Base-by-base conservation (phyloP, 2,888 invertebrate genomes). In the Diaphora mendica region DNA sequence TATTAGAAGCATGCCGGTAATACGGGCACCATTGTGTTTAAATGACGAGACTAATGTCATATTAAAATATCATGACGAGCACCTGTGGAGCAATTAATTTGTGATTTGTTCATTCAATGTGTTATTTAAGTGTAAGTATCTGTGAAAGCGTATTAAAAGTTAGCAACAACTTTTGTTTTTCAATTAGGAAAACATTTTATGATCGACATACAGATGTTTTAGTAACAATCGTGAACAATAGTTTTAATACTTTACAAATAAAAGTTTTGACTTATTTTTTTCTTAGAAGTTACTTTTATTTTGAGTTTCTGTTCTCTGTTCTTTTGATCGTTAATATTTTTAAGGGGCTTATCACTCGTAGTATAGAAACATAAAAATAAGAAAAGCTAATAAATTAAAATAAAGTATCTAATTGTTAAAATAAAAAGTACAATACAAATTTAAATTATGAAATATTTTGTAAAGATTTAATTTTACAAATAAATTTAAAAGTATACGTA, bases 1-100 rank as follows among this genome's bases (percentile, higher is more conserved):
- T 88, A 86, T 90, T 90, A 88, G 91, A 91, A 92, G 85, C 89
- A 92, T 93, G 93, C 86, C 88, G 91, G 91, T 91, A 89, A 86
- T 89, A 91, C 85, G 82, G 83, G 81, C 85, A 86, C 85, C 82
- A 87, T 90, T 91, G 91, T 91, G 91, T 90, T 91, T 85, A 86
- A 91, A 90, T 88, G 84, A 91, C 86, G 88, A 89, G 86, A 91
- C 88, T 90, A 91, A 92, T 91, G 89, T 87, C 86, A 87, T 86
- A 87, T 89, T 91, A 87, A 90, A 91, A 90, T 90, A 89, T 88
- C 84, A 91, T 92, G 91, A 87, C 83, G 87, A 90, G 84, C 90
- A 93, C 88, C 90, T 92, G 91, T 92, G 93, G 89, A 92, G 91
- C 86, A 83, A 89, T 91, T 91, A 86, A 89, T 86, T 86, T 88